Base-by-base conservation (phyloP, 1,140 invertebrate species). In the Aphis craccivora region DNA sequence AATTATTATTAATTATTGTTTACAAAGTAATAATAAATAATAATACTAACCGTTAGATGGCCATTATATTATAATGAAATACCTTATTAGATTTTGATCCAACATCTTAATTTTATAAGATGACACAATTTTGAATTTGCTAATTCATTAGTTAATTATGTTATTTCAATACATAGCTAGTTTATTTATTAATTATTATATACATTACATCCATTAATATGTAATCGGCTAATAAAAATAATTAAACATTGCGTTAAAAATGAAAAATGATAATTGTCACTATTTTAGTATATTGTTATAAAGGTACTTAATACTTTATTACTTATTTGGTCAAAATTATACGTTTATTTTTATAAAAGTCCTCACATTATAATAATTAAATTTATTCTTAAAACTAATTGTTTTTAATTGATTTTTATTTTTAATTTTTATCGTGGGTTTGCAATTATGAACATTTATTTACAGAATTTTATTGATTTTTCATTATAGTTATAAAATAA, bases 321-420 rank as follows among this genome's bases (percentile, higher is more conserved):
- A 67, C n/a, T n/a, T 18, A 0, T 5, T 67, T 8, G 6, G 60
- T 35, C 4, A 76, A 76, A n/a, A n/a, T n/a, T 76, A 20, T 18
- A n/a, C 9, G 14, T 76, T 76, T 67, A 67, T 67, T 67, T 67
- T n/a, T 67, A n/a, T 67, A n/a, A n/a, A 67, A 67, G 30, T 67
- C 30, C 11, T 67, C n/a, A n/a, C 30, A 67, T 67, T 67, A 18
- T 14, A 67, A 76, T 76, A 35, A 76, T 76, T 76, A 14, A 67
- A 76, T 76, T 76, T 76, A 76, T 6, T 76, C 30, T 35, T n/a
- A n/a, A 76, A 76, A 76, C 30, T n/a, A 76, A 76, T 76, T 76
- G 60, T 76, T 76, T 76, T 76, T 76, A 76, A 76, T 76, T 76
- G 60, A 76, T 76, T 76, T n/a, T 14, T n/a, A 76, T 76, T 76